Percentiles rank a stretch among this genome's conserved stretches.
phyloP scores from a whole-genome alignment of 2,113 vertebrate genomes.

The Gyps fulvus region DNA sequence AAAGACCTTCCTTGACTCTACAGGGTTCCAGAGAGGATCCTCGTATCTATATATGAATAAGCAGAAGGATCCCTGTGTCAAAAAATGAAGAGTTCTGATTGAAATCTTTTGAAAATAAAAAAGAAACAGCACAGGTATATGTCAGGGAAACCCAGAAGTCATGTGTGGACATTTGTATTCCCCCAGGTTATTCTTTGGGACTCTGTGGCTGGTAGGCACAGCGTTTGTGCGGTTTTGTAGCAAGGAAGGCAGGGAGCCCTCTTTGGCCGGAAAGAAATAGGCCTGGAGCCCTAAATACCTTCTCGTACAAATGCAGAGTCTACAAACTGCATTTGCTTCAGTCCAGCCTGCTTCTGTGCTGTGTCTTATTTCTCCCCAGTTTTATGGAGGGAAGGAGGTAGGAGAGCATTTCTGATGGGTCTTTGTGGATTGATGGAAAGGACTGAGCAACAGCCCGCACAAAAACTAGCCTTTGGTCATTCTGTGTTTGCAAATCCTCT shows the following conservation, averaged over 20 bases:
- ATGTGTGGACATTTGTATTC: neutral
- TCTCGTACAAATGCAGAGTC: neutral
- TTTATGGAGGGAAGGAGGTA: neutral
- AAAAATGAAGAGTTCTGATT: neutral
- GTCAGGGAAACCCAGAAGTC: neutral
- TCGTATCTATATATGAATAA: neutral
- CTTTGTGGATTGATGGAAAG: neutral
- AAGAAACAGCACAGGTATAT: neutral
- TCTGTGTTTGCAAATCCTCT: neutral
- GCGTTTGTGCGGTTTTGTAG: neutral
- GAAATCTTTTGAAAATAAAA: neutral
- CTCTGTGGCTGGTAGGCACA: neutral
- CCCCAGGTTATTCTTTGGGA: neutral
- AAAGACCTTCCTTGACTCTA: neutral
- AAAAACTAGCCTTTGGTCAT: neutral
- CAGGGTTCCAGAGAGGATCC: neutral
- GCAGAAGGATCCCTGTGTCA: neutral
- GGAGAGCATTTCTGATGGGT: neutral
- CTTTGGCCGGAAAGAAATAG: neutral
- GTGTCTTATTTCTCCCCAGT: neutral
- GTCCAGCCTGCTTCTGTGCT: neutral
- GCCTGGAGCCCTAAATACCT: neutral
- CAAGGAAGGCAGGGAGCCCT: neutral
- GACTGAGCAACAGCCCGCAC: neutral
- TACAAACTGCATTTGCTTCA: neutral